phyloP scores from a whole-genome alignment of 2,113 vertebrate genomes.

The Entomyzon cyanotis region DNA sequence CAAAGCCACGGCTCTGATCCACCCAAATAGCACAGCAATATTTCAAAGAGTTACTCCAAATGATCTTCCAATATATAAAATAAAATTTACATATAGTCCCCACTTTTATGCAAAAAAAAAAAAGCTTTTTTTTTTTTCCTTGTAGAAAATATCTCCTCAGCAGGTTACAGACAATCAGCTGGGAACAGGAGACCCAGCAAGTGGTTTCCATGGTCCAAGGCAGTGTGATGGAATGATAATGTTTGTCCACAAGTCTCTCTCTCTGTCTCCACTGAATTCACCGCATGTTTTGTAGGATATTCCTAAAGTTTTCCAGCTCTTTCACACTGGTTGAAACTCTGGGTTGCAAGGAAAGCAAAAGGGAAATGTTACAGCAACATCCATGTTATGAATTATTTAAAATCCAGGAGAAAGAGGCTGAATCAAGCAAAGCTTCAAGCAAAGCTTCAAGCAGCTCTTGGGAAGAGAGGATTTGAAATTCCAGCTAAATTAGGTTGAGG shows the following conservation, averaged over 20 bases:
- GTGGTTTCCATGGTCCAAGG: not conserved
- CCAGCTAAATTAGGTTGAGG: not conserved
- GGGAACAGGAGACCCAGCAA: not conserved
- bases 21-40: not conserved
- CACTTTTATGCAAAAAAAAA: not conserved
- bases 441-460: not conserved
- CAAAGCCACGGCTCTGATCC: not conserved
- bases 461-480: not conserved
- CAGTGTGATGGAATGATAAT: rapidly evolving
- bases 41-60: not conserved
- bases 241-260: not conserved
- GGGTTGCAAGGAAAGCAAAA: slow-evolving; percentile 3
- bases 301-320: slow-evolving; percentile 89
- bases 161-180: not conserved
- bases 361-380: not conserved
- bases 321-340: slow-evolving; percentile 91
- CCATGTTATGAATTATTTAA: not conserved
- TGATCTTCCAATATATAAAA: not conserved
- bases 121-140: not conserved
- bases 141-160: not conserved
- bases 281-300: slow-evolving; percentile 73
- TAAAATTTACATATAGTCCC: not conserved
- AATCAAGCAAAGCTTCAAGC: not conserved
- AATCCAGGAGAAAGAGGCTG: not conserved
- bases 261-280: not conserved